phyloP scores from a whole-genome alignment of 2,113 vertebrate species.

The Rhynchomys soricoides region DNA sequence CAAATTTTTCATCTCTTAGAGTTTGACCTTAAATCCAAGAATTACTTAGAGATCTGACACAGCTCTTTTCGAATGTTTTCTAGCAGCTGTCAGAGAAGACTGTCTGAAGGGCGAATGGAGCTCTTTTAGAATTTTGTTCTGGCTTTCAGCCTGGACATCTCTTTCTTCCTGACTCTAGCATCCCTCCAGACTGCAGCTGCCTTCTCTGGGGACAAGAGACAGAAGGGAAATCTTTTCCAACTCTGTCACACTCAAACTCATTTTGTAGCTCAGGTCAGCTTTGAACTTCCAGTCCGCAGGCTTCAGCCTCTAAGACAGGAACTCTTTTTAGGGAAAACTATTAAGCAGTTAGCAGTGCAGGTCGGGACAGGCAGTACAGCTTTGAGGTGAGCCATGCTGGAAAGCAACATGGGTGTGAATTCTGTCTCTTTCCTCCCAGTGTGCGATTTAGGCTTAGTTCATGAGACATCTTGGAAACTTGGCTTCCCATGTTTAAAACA shows the following conservation, averaged over 20 bases:
- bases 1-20: no score
- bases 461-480: not conserved
- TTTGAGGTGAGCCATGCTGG: not conserved
- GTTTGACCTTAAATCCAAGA: no score
- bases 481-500: not conserved
- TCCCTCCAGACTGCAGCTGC: not conserved
- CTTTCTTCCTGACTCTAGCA: not conserved
- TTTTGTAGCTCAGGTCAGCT: not conserved
- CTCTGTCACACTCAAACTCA: not conserved
- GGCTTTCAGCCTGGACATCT: not conserved
- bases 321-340: not conserved
- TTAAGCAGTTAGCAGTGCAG: not conserved
- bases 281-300: not conserved
- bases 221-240: not conserved
- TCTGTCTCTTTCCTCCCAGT: not conserved
- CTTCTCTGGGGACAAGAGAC: not conserved
- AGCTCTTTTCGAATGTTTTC: no score
- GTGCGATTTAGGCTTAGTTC: not conserved
- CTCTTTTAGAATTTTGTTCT: no score
- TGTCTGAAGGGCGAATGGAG: no score
- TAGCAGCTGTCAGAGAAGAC: no score
- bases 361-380: not conserved
- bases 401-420: not conserved
- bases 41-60: no score
- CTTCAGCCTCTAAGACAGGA: not conserved